Conservation (phyloP, 2,888 invertebrate species). For the Sinopyrophorus schimmeli region DNA sequence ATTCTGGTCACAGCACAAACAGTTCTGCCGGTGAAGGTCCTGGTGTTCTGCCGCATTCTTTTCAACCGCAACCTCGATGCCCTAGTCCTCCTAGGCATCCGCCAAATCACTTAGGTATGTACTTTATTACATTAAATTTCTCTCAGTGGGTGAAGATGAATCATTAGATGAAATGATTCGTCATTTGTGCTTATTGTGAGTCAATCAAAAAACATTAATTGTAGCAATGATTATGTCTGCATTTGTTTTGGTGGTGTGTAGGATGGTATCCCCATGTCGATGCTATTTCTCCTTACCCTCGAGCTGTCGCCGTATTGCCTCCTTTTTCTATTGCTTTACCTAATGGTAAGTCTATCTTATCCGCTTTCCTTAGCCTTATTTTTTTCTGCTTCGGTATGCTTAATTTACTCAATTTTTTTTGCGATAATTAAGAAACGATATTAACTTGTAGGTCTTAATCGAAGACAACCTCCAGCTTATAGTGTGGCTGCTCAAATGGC, state of each 20-base stretch:
- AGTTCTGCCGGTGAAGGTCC: conserved; percentile 62
- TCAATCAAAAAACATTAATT: no score
- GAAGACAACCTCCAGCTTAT: conserved; percentile 79
- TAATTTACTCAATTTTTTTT: conserved; percentile 3
- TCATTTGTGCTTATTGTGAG: no score
- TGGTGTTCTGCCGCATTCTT: conserved; percentile 56
- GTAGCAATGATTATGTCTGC: conserved; percentile 31
- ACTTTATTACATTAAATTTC: background rate
- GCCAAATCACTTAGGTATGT: conserved; percentile 52
- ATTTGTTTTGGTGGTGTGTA: conserved; percentile 52
- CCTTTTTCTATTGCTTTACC: conserved; percentile 59
- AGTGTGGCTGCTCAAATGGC: conserved; percentile 86
- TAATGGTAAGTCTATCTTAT: conserved; percentile 48
- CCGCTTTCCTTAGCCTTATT: conserved; percentile 13
- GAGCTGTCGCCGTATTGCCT: conserved; percentile 66
- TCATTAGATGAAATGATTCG: no score
- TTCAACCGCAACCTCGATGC: conserved; percentile 51
- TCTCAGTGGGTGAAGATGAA: no score
- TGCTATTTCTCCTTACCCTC: conserved; percentile 58
- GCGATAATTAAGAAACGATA: no score
- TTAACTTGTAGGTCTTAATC: conserved; percentile 51
- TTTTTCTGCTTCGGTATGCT: conserved; percentile 1
- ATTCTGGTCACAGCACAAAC: conserved; percentile 84
- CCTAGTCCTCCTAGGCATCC: conserved; percentile 49
- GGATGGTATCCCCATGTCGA: conserved; percentile 54